Percentiles rank a stretch among this genome's conserved stretches.
Conservation (phyloP, 2,888 invertebrate genomes). For the Pterostichus madidus region DNA sequence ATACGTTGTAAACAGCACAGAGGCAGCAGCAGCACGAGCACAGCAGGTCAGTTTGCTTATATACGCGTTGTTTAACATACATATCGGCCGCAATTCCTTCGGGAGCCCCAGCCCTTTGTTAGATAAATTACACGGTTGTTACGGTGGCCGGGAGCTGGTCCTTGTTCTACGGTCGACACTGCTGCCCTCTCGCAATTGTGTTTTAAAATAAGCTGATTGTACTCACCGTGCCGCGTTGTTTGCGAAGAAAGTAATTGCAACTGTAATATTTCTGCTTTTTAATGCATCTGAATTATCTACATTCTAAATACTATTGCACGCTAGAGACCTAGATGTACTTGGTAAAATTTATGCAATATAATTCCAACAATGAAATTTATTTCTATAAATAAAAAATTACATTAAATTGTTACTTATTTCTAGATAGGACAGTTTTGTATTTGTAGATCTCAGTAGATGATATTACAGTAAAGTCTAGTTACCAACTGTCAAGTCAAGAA, state of each 20-base stretch:
- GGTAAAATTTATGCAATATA: no score
- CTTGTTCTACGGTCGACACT: constrained; percentile 14
- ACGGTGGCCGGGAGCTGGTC: constrained; percentile 35
- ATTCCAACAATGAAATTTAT: no score
- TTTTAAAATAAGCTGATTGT: constrained; percentile 39
- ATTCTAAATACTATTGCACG: neutral
- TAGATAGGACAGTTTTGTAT: no score
- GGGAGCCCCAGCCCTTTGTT: constrained; percentile 52
- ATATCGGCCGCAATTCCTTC: constrained; percentile 53
- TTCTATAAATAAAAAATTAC: no score
- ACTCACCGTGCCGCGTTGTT: neutral
- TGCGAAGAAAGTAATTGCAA: neutral
- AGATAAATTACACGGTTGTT: constrained; percentile 57
- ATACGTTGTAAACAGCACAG: constrained; percentile 38
- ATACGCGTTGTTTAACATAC: constrained; percentile 62
- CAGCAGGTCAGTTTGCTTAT: constrained; percentile 46
- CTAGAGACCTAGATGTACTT: no score
- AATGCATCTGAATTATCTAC: constrained; percentile 1
- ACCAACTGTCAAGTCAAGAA: no score
- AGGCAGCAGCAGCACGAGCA: neutral
- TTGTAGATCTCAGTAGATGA: no score
- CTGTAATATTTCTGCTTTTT: constrained; percentile 13
- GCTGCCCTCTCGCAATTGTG: constrained; percentile 35
- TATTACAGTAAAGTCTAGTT: no score
- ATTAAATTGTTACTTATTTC: no score